Conservation (phyloP, 2,888 invertebrate species). For the Aquatica leii region DNA sequence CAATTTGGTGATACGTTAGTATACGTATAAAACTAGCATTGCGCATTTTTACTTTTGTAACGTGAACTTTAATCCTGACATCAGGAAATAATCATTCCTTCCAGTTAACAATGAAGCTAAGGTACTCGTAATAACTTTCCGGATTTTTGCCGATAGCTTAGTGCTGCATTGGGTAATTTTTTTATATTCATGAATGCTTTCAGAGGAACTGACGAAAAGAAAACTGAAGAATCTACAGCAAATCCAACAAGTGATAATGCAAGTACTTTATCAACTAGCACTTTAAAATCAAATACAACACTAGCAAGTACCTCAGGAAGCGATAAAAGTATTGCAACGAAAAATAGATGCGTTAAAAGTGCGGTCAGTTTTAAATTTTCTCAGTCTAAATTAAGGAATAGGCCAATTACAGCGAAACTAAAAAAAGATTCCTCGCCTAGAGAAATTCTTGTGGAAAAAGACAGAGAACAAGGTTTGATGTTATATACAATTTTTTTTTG, state of each 20-base stretch:
- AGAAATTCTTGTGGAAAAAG: constrained; percentile 65
- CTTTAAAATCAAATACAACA: constrained; percentile 39
- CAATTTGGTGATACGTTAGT: too few species aligned
- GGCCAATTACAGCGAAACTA: constrained; percentile 71
- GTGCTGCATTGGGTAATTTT: too few species aligned
- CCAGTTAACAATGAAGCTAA: too few species aligned
- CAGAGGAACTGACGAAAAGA: constrained; percentile 10
- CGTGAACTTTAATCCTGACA: too few species aligned
- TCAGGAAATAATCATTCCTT: too few species aligned
- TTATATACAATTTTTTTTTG: too few species aligned
- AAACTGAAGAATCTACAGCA: constrained; percentile 22
- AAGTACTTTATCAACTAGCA: constrained; percentile 47
- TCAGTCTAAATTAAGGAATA: constrained; percentile 63
- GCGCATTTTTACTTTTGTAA: too few species aligned
- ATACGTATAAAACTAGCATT: too few species aligned
- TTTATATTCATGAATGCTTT: too few species aligned
- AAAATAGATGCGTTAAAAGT: constrained; percentile 54
- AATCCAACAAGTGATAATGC: constrained; percentile 39
- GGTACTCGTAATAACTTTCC: too few species aligned
- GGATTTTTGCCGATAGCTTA: too few species aligned
- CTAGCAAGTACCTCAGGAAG: constrained; percentile 34
- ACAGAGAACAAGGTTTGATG: constrained; percentile 72
- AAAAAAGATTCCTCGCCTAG: constrained; percentile 67
- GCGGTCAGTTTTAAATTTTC: constrained; percentile 63
- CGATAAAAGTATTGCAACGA: constrained; percentile 61